Conservation (phyloP, 2,113 vertebrate genomes). For the Rhineura floridana region DNA sequence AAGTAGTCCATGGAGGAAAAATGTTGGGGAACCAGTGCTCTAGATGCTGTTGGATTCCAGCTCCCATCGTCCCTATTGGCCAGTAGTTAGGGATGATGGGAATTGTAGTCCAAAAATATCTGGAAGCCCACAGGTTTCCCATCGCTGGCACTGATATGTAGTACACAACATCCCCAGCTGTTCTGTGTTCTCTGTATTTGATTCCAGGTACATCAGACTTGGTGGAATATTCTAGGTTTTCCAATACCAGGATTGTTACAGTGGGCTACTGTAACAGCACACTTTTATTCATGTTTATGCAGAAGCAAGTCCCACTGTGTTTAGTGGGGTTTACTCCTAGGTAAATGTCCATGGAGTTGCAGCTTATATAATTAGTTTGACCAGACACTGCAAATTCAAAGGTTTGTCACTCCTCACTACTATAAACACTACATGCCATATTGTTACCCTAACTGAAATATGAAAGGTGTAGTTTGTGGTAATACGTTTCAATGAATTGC, state of each 20-base stretch:
- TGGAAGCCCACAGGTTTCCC: no score
- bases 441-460: not conserved
- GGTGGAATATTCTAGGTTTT: not conserved
- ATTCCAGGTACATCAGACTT: not conserved
- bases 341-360: not conserved
- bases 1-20: no score
- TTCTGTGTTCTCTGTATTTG: not conserved
- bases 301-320: not conserved
- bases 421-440: not conserved
- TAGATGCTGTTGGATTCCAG: no score
- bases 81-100: no score
- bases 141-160: no score
- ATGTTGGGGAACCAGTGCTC: no score
- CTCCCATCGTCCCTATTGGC: no score
- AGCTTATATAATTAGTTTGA: not conserved
- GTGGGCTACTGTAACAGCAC: not conserved
- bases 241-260: not conserved
- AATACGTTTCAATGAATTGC: not conserved
- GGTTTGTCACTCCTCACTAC: not conserved
- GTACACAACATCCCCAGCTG: not conserved
- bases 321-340: not conserved
- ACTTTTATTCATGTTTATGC: not conserved
- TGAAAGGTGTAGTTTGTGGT: not conserved
- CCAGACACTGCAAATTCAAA: not conserved
- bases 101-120: no score